Conservation (phyloP, 2,797 vertebrate species). For the Pempheris klunzingeri region DNA sequence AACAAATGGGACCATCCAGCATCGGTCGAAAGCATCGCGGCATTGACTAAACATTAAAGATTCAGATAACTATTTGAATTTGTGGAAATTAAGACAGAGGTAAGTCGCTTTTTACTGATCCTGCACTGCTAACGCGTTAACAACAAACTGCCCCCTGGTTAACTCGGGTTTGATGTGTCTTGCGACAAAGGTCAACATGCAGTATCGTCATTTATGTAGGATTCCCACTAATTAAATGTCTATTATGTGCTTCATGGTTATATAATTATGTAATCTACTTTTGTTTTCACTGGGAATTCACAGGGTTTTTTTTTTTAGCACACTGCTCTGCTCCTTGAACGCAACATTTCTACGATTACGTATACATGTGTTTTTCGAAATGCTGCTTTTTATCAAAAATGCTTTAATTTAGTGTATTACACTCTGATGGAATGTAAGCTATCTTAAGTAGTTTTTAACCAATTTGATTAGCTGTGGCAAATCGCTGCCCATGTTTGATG, state of each 20-base stretch:
- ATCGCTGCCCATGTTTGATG: neutral
- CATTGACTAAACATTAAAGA: constrained; percentile 69
- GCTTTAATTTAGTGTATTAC: rapidly evolving
- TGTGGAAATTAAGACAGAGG: constrained; percentile 76
- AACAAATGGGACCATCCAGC: constrained; percentile 88
- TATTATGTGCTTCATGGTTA: neutral
- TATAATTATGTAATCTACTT: neutral
- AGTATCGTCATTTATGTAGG: neutral
- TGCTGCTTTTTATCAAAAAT: neutral
- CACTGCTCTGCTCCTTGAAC: neutral
- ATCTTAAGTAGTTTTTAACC: neutral
- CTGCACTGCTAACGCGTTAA: constrained; percentile 54
- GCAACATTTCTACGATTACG: neutral
- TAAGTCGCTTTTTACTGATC: constrained; percentile 64
- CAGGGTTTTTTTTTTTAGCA: neutral
- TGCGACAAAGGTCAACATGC: constrained; percentile 60
- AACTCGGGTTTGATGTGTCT: constrained; percentile 38
- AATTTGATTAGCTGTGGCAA: neutral
- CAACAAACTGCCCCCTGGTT: constrained; percentile 65
- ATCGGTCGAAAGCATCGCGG: constrained; percentile 82
- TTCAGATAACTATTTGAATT: constrained; percentile 55
- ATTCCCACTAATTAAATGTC: neutral
- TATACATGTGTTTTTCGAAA: neutral
- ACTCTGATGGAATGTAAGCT: neutral
- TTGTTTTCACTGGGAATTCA: neutral